These are phyloP conservation scores for Candidula unifasciata DNA, from an alignment of 2,888 invertebrate species.

Conservation along the genomic window DNA sequence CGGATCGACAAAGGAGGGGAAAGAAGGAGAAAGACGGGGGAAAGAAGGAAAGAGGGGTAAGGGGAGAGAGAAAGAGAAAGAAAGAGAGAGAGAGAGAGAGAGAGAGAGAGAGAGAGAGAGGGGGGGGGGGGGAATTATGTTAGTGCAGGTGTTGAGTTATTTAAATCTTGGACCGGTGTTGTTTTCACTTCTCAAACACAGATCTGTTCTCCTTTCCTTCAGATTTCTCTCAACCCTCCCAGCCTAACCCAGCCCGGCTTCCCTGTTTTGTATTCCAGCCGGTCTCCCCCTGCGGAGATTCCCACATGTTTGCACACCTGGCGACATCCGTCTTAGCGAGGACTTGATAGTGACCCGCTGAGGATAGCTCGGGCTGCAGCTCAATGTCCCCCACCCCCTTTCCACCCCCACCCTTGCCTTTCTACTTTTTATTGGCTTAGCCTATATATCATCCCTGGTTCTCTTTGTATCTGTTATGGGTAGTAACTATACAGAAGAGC, in stretches of 20 bases:
- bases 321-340: conserved; percentile 18
- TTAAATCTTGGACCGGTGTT: background rate
- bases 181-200: background rate
- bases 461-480: too few species aligned
- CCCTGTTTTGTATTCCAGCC: background rate
- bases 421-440: too few species aligned
- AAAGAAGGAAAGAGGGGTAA: background rate
- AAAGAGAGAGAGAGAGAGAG: background rate
- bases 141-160: conserved; percentile 14
- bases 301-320: conserved; percentile 36
- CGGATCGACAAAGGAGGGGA: too few species aligned
- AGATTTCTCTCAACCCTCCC: background rate
- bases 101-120: background rate
- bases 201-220: background rate
- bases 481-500: too few species aligned
- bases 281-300: background rate
- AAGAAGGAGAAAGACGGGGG: background rate
- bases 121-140: background rate
- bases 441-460: too few species aligned
- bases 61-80: background rate
- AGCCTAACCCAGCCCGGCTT: too few species aligned
- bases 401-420: too few species aligned
- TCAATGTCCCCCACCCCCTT: too few species aligned
- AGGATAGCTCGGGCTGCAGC: background rate
- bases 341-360: background rate